Base-by-base conservation (phyloP, 1,140 invertebrate genomes). In the Monochamus saltuarius region DNA sequence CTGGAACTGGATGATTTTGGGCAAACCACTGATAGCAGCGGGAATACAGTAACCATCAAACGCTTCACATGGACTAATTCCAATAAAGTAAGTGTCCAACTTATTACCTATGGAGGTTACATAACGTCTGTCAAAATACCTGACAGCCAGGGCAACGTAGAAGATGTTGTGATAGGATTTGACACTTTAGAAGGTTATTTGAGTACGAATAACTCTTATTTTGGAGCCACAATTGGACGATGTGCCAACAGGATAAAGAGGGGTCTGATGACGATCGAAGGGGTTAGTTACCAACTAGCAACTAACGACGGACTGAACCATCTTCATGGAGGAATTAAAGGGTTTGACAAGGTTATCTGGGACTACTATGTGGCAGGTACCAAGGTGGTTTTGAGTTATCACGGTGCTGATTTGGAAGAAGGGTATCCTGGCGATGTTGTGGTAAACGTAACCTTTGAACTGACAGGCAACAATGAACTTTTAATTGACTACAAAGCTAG, bases 201-300 rank as follows among this genome's bases (percentile, higher is more conserved):
- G 8, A 78, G 77, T 3, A 69, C 74, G 0, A 75, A 77, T 14
- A 86, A 86, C 67, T 86, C 87, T 0, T 94, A 95, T 71, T 88
- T 97, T 70, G 95, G 95, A 7, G 87, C 89, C 0, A 88, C 91
- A 0, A 79, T 97, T 45, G 95, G 95, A 4, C 81, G 95, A 60
- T 88, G 92, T 35, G 90, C 90, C 0, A 97, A 97, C 76, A 81
- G 94, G 36, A 92, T 95, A 58, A 84, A 78, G 0, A 80, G 84
- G 40, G 90, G 82, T 2, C 77, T 11, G 14, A 46, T 56, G 40
- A 64, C 16, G 2, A 72, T 97, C 1, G 85, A 91, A 61, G 87
- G 85, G 0, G 73, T 82, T 50, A 77, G 75, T 1, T 92, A 92
- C 69, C 69, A 83, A 11, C 72, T 97, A 10, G 83, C 83, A 1